Evolutionary conservation across 2,113 vertebrate genomes (phyloP), one percentile per base, ranked within the genome.

Genomic region (Notarius lentiginosus): DNA sequence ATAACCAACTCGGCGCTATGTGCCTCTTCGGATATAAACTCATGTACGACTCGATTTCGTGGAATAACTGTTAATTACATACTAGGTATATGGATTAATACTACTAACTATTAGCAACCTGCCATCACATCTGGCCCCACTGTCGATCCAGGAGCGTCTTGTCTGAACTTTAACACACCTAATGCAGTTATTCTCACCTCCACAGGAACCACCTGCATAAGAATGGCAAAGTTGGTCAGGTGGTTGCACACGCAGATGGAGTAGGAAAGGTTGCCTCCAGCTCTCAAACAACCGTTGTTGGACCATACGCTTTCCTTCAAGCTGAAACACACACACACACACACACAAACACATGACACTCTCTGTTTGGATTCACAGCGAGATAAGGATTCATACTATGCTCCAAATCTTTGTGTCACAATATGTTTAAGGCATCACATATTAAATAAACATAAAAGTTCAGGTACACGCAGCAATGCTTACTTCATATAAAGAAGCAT

Each of bases 201-300:
- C 82, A 99, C 89, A 0, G 98, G 98, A 27, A 99, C 97, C 89
- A 99, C 97, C 93, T 99, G 98, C 98, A 99, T 99, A 14, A 99
- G 96, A 86, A 99, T 97, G 92, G 98, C 98, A 0, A 99, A 99
- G 95, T 98, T 99, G 90, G 98, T 99, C 90, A 99, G 97, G 92
- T 99, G 98, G 27, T 97, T 97, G 88, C 98, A 99, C 87, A 93
- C 95, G 86, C 98, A 99, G 89, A 97, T 86, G 0, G 98, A 99
- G 92, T 96, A 92, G 49, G 94, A 96, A 89, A 97, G 93, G 93
- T 97, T 96, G 18, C 98, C 97, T 0, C 93, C 94, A 0, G 93
- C 88, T 10, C 94, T 96, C 0, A 94, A 93, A 7, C 98, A 99
- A 7, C 98, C 98, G 90, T 96, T 91, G 0, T 95, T 94, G 0